Percentiles rank a stretch among this genome's conserved stretches.
Conservation (phyloP, 2,113 vertebrate species). For the Dissostichus mawsoni region DNA sequence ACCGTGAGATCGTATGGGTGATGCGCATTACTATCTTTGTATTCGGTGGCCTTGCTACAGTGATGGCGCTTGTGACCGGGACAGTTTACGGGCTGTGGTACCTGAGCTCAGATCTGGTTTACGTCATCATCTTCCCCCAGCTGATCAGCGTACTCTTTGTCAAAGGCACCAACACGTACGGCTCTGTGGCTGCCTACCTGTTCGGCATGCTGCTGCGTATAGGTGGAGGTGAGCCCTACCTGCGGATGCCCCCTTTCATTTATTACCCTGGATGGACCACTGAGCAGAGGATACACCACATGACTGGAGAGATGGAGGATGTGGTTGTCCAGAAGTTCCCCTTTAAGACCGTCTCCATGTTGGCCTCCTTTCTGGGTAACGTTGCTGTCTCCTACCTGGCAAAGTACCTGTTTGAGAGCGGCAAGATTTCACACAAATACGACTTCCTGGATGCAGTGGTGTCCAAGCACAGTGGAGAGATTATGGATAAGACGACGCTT, state of each 20-base stretch:
- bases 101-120: slow-evolving; percentile 97
- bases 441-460: slow-evolving; percentile 96
- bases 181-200: slow-evolving; percentile 92
- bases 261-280: slow-evolving; percentile 91
- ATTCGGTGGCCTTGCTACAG: slow-evolving; percentile 94
- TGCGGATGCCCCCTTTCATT: slow-evolving; percentile 93
- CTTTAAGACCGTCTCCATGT: slow-evolving; percentile 95
- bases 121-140: slow-evolving; percentile 99
- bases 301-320: slow-evolving; percentile 79
- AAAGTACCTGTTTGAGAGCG: slow-evolving; percentile 98
- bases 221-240: slow-evolving; percentile 95
- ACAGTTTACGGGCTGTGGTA: slow-evolving; percentile 98
- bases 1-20: slow-evolving; percentile 96
- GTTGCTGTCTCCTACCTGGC: slow-evolving; percentile 91
- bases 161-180: slow-evolving; percentile 97
- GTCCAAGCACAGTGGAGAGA: slow-evolving; percentile 93
- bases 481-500: slow-evolving; percentile 97
- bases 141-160: slow-evolving; percentile 95
- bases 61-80: slow-evolving; percentile 94
- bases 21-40: slow-evolving; percentile 96
- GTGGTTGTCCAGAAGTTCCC: slow-evolving; percentile 93
- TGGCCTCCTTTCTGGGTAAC: slow-evolving; percentile 92
- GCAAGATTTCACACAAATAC: slow-evolving; percentile 92
- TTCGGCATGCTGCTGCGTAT: slow-evolving; percentile 93
- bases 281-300: slow-evolving; percentile 68